A percentile compares a stretch with the other conserved stretches of the same genome.
Evolutionary conservation across 37 sponge, comb jelly and placozoan species (phyloP).

Genomic region (Ianthella basta): DNA sequence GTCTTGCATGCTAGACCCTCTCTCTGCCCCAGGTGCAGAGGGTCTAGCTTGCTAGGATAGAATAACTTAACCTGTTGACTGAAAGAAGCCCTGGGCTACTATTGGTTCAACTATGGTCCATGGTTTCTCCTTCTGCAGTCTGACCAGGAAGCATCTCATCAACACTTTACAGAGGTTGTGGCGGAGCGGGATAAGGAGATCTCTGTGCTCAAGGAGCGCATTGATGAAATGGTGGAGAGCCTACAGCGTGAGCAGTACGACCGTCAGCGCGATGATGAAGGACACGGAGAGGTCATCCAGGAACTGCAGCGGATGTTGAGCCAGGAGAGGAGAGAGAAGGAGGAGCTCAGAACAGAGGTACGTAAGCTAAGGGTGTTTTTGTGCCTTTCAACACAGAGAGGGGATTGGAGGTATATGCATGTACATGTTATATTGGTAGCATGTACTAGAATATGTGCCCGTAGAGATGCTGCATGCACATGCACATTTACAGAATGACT

Average conservation of each 20-base stretch:
- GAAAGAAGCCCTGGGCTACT: no score
- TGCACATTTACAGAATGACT: no score
- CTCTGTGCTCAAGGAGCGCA: background rate
- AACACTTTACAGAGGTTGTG: background rate
- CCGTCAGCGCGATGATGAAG: constrained; percentile 55
- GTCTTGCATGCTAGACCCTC: no score
- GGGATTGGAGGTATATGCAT: background rate
- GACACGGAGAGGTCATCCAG: constrained; percentile 76
- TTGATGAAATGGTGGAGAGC: constrained; percentile 8
- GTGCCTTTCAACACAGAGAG: background rate
- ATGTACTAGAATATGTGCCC: background rate
- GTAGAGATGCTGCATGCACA: background rate
- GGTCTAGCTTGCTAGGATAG: no score
- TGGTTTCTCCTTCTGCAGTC: background rate
- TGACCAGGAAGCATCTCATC: background rate
- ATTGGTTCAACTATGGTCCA: no score
- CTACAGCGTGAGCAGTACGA: constrained; percentile 60
- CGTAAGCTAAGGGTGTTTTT: no score
- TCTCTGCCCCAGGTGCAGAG: no score
- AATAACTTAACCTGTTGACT: no score
- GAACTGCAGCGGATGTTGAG: constrained; percentile 79
- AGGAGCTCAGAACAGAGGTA: constrained; percentile 52
- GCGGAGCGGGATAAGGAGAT: background rate
- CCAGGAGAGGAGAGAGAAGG: constrained; percentile 47
- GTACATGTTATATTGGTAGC: background rate